Base-by-base conservation (phyloP, 2,888 invertebrate species). In the Philereme vetulata region DNA sequence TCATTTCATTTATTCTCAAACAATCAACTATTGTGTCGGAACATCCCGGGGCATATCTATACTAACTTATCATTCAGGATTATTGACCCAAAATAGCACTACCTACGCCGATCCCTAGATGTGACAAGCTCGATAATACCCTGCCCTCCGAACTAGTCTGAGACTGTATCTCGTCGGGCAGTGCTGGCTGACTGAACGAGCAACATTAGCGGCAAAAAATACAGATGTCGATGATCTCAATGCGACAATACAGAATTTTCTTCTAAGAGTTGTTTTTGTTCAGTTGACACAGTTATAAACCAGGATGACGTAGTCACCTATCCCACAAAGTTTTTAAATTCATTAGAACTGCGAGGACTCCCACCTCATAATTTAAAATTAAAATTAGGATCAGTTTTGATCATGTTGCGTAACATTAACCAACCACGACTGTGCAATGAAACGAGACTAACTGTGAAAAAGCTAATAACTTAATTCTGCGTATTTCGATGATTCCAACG, bases 321-420 rank as follows among this genome's bases (percentile, higher is more conserved):
- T n/a, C n/a, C n/a, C n/a, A n/a, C n/a, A n/a, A n/a, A 71, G 72
- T 42, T 76, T 76, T 76, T 76, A 68, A 77, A 76, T 36, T 76
- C 72, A 0, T 56, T 77, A 64, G 71, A 76, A 32, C 63, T 72
- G 54, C 71, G 71, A 33, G 74, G 75, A 62, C 60, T 76, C 42
- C 74, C 73, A 68, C 72, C 74, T 43, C 72, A 77, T 43, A 74
- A 73, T 73, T 62, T 76, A 11, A 69, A 68, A 65, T 50, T 65
- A 47, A 66, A 70, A 47, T 57, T 68, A 51, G 68, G 63, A 57
- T 55, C 68, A 45, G 65, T 67, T 52, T 54, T 66, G 46, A 64
- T 71, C 46, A 67, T 68, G 60, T 61, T 68, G 51, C 69, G 68
- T 50, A 72, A 72, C 55, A 65, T 72, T 0, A 72, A 72, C 55